Evolutionary conservation across 2,113 vertebrate species (phyloP), one percentile per base, ranked within the genome.

Genomic region (Aspiorhynchus laticeps): DNA sequence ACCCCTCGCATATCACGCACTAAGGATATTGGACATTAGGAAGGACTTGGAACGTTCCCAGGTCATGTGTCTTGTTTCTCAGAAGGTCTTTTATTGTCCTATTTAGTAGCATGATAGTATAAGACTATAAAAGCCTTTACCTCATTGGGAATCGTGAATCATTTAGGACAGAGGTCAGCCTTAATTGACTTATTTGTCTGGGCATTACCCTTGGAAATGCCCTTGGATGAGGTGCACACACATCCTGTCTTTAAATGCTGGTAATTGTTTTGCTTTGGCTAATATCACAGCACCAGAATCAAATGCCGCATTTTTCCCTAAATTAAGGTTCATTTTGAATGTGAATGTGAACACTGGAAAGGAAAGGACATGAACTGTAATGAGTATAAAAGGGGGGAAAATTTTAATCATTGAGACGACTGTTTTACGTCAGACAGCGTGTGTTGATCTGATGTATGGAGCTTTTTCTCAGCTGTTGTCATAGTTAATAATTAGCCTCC

Each of bases 171-270:
- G 71, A 77, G 83, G 56, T 61, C 56, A 8, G 36, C 31, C 73
- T 80, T 51, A 89, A 85, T 78, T 81, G 61, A 15, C 71, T 53
- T 63, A 85, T 77, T 87, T 82, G 56, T 82, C 59, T 89, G 85
- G 83, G 69, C 15, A 82, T 82, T 87, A 87, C 85, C 82, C 59
- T 59, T 89, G 81, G 76, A 87, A 81, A 85, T 85, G 78, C 86
- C 83, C 81, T 83, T 53, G 51, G 75, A 82, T 51, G 15, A 77
- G 48, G 65, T 38, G 14, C 33, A 31, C 43, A 3, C 61, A 67
- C 56, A 77, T 73, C 7, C 51, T 19, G n/a, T 65, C n/a, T 86
- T 69, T 79, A 51, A 86, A 10, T 61, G 33, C 14, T 61, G 61
- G 38, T 76, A 69, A 71, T 61, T 73, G 48, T 69, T 80, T 85